Evolutionary conservation across 1,140 invertebrate species (phyloP).

Genomic region (Diabrotica undecimpunctata): DNA sequence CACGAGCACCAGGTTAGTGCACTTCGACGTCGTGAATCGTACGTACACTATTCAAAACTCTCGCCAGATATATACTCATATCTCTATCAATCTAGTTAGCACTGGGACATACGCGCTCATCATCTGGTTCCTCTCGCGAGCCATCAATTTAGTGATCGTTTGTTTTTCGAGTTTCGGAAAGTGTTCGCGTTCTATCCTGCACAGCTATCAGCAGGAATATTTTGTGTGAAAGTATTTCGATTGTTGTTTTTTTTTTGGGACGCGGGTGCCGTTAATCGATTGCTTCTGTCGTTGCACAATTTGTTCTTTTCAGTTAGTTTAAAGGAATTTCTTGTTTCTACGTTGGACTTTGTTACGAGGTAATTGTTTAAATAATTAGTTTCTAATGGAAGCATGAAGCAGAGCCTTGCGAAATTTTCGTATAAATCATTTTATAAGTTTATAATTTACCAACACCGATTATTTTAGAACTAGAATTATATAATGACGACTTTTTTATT

Average conservation of each 20-base stretch:
- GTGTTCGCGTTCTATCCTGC: constrained; percentile 18
- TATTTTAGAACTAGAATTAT: no score
- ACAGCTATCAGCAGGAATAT: neutral
- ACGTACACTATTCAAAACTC: constrained; percentile 5
- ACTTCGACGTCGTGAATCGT: constrained; percentile 7
- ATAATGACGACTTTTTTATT: no score
- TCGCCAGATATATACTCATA: neutral
- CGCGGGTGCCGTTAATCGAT: neutral
- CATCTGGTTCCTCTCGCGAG: neutral
- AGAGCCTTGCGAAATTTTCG: neutral
- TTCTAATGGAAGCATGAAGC: neutral
- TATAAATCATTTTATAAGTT: neutral
- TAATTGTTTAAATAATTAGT: constrained; percentile 5
- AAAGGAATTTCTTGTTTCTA: neutral
- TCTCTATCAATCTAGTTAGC: constrained; percentile 3
- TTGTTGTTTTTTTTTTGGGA: constrained; percentile 6
- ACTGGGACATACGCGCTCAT: neutral
- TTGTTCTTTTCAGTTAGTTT: neutral
- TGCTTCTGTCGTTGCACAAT: constrained; percentile 10
- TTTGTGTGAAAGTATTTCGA: constrained; percentile 21
- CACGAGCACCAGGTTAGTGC: constrained; percentile 28
- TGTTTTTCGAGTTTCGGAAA: constrained; percentile 11
- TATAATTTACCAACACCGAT: no score
- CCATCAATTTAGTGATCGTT: neutral
- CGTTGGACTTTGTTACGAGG: constrained; percentile 5